phyloP scores from a whole-genome alignment of 1,140 invertebrate genomes.

The Heliconius hermathena region DNA sequence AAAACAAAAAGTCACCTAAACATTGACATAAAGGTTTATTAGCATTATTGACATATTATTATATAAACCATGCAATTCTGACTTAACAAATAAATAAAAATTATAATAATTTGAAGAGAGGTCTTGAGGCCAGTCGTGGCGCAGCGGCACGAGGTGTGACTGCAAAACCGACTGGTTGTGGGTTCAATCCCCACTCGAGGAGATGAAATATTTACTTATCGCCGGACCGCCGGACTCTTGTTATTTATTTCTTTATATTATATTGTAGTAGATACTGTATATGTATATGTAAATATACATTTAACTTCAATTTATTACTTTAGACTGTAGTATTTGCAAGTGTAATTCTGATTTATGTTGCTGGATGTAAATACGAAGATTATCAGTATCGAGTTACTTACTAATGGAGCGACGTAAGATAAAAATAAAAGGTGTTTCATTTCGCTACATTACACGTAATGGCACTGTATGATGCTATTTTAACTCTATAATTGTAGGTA shows the following conservation, averaged over 20 bases:
- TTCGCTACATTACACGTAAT: constrained; percentile 13
- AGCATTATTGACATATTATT: background rate
- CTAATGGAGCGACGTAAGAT: constrained; percentile 32
- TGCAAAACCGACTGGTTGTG: too few species aligned
- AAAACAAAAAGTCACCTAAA: background rate
- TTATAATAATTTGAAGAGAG: background rate
- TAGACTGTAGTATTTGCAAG: constrained; percentile 33
- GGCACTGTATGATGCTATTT: constrained; percentile 12
- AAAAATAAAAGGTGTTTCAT: constrained; percentile 28
- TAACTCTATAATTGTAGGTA: constrained; percentile 5
- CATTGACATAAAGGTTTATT: background rate
- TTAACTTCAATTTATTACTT: constrained; percentile 27
- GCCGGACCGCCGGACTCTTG: background rate
- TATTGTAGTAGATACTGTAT: background rate
- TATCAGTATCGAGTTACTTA: constrained; percentile 34
- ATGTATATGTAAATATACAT: constrained; percentile 10
- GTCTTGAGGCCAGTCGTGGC: too few species aligned
- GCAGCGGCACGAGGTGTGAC: too few species aligned
- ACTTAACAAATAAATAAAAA: constrained; percentile 2
- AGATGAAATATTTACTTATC: too few species aligned
- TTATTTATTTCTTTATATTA: background rate
- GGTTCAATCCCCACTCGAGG: too few species aligned
- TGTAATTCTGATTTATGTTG: constrained; percentile 30
- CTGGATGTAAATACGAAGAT: constrained; percentile 31
- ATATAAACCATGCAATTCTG: background rate